phyloP scores from a whole-genome alignment of 1,140 invertebrate species.

The Fopius arisanus region DNA sequence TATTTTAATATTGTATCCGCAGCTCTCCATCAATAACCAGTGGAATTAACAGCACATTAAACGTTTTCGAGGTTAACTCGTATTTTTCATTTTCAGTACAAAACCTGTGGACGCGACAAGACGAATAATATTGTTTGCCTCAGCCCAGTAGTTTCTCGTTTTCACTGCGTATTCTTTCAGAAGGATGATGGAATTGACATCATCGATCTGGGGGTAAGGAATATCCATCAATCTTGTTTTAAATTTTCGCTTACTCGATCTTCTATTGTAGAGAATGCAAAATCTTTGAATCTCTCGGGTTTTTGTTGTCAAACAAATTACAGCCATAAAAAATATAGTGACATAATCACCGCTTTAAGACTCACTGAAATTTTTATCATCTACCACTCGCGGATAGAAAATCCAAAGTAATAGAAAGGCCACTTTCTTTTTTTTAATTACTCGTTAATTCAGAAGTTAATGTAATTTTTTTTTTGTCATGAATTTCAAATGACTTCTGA shows the following conservation, averaged over 20 bases:
- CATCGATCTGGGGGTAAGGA: constrained; percentile 42
- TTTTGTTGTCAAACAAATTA: too few relatives aligned
- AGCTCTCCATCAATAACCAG: too few relatives aligned
- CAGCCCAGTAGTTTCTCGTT: constrained; percentile 43
- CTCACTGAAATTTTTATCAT: too few relatives aligned
- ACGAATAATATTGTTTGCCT: constrained; percentile 41
- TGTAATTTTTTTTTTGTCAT: neutral
- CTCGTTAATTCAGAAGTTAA: neutral
- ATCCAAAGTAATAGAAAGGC: too few relatives aligned
- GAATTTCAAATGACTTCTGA: neutral
- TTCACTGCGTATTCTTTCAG: constrained; percentile 45
- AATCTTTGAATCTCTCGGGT: too few relatives aligned
- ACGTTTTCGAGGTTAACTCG: neutral
- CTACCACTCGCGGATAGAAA: neutral
- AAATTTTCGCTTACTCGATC: too few relatives aligned
- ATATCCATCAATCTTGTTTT: too few relatives aligned
- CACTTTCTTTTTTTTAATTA: too few relatives aligned
- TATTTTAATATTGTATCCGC: neutral
- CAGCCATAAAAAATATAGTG: too few relatives aligned
- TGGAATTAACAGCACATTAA: neutral
- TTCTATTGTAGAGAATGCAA: too few relatives aligned
- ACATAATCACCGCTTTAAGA: too few relatives aligned
- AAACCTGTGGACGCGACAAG: constrained; percentile 44
- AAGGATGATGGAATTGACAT: constrained; percentile 31
- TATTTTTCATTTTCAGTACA: constrained; percentile 42